A percentile compares a stretch with the other conserved stretches of the same genome.
Conservation (phyloP, 2,888 invertebrate genomes). For the Trypoxylon attenuatum region DNA sequence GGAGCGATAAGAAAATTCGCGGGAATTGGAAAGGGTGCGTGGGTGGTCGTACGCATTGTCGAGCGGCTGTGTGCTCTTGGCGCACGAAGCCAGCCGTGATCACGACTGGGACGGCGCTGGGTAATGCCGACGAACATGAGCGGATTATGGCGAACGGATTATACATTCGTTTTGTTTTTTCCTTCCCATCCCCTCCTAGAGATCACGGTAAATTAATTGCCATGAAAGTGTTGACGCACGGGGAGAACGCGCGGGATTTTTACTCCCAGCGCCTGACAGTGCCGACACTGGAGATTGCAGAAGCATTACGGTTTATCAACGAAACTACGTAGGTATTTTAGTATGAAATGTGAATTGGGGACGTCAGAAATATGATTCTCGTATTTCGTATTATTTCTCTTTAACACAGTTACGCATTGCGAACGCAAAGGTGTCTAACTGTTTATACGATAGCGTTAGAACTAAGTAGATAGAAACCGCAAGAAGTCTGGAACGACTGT, state of each 20-base stretch:
- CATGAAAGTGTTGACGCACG: background rate
- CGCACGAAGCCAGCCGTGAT: slow-evolving; percentile 32
- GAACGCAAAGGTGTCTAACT: too few species aligned
- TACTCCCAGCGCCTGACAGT: too few species aligned
- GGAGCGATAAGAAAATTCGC: slow-evolving; percentile 1
- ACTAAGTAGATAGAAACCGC: too few species aligned
- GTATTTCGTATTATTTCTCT: too few species aligned
- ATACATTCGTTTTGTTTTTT: background rate
- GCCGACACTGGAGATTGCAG: too few species aligned
- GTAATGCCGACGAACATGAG: slow-evolving; percentile 37
- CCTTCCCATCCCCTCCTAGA: slow-evolving; percentile 27
- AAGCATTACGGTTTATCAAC: too few species aligned
- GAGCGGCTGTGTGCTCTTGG: slow-evolving; percentile 5
- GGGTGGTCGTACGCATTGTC: slow-evolving; percentile 26
- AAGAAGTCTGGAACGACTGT: too few species aligned
- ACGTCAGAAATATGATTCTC: too few species aligned
- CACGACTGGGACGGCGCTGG: slow-evolving; percentile 31
- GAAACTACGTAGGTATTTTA: too few species aligned
- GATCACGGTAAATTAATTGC: slow-evolving; percentile 1
- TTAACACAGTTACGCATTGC: too few species aligned
- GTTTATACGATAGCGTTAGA: too few species aligned
- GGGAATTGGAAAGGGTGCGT: background rate
- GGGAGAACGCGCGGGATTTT: slow-evolving; percentile 8
- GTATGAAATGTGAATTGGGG: too few species aligned
- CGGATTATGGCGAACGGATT: slow-evolving; percentile 36